Percentiles rank a stretch among this genome's conserved stretches.
phyloP scores from a whole-genome alignment of 2,888 invertebrate species.

The Hyposoter didymator region DNA sequence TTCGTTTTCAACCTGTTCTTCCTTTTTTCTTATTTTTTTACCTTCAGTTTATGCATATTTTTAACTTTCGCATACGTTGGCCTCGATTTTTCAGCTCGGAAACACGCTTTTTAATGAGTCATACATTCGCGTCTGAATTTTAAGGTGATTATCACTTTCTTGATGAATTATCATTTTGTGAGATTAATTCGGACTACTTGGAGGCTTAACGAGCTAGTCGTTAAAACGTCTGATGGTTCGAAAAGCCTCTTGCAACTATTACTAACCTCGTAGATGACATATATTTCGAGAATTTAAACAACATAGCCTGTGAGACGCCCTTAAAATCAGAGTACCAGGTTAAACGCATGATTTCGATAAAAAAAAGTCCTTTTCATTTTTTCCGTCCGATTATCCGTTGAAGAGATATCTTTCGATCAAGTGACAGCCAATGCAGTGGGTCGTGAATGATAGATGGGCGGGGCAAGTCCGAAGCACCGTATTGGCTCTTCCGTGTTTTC shows the following conservation, averaged over 20 bases:
- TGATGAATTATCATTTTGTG: not conserved
- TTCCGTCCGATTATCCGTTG: not conserved
- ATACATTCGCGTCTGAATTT: not conserved
- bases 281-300: too few relatives aligned
- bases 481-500: not conserved
- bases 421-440: not conserved
- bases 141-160: not conserved
- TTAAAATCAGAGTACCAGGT: not conserved
- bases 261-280: too few relatives aligned
- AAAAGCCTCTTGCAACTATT: too few relatives aligned
- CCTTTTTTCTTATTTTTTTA: not conserved
- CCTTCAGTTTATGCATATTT: conserved; percentile 1
- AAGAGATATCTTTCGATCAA: not conserved
- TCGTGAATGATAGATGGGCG: not conserved
- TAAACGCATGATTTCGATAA: not conserved
- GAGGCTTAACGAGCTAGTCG: not conserved
- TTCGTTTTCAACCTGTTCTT: conserved; percentile 46
- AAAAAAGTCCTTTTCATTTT: not conserved
- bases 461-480: not conserved
- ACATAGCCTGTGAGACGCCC: not conserved
- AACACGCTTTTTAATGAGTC: not conserved
- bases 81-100: conserved; percentile 15
- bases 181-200: not conserved
- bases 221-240: too few relatives aligned
- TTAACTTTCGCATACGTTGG: not conserved